Base-by-base conservation (phyloP, 2,113 vertebrate genomes). In the Neoarius graeffei region DNA sequence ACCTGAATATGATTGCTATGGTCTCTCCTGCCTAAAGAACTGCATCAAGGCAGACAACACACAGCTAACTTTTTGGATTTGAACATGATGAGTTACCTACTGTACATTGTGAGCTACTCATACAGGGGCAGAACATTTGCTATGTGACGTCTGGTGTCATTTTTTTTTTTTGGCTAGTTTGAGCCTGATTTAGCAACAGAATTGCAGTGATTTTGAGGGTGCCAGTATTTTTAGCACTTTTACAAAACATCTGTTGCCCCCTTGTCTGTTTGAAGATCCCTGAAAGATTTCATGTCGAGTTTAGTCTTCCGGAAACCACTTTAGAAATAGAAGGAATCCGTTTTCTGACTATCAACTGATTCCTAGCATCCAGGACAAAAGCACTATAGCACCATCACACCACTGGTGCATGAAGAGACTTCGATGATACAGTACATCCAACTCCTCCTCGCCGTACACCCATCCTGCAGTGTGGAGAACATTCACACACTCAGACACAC, bases 401-500 rank as follows among this genome's bases (percentile, higher is more conserved):
- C 62, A 27, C 19, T 7, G 54, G 2, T 25, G 19, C 20, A 25
- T 10, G 13, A 62, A 62, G 9, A 20, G 30, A 82, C 80, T 35
- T 20, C 25, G 25, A 66, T 64, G 8, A 20, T 57, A 57, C 1
- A 9, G 4, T 80, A 4, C 25, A 11, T 27, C 25, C n/a, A 5
- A 4, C 4, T 81, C 30, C n/a, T 35, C 27, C 27, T 23, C 13
- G 27, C 27, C 42, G 56, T 60, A 42, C 56, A 60, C n/a, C 71
- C 80, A 85, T 52, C 52, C 66, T 77, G 27, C 74, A 73, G 69
- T 54, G 50, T 84, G 27, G 19, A 48, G 59, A 19, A n/a, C n/a
- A 64, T 69, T 88, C 80, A 62, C 52, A 73, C 73, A 66, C 84
- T 69, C 81, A 77, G 62, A 42, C 42, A 42, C 42, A 42, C 81